Percentiles rank a stretch among this genome's conserved stretches.
phyloP scores from a whole-genome alignment of 2,113 vertebrate species.

The Illadopsis cleaveri region DNA sequence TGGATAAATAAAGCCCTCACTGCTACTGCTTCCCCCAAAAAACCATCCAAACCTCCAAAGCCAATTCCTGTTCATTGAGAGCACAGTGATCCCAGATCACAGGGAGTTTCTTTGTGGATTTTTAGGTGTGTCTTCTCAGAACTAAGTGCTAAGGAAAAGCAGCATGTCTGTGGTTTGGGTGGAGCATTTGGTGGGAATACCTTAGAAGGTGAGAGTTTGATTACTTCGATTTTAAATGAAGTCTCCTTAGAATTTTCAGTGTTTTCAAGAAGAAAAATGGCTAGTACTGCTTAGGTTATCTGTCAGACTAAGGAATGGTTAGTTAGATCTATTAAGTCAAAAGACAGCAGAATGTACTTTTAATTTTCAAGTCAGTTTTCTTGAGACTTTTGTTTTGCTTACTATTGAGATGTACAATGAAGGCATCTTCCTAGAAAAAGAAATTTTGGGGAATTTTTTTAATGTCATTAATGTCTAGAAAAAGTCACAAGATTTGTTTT shows the following conservation, averaged over 20 bases:
- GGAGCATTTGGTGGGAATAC: not conserved
- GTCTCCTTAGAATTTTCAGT: not conserved
- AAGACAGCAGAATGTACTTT: not conserved
- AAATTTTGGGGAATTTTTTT: not conserved
- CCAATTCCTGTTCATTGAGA: not conserved
- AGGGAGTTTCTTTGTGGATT: not conserved
- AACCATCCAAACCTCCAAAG: not conserved
- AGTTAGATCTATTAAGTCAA: not conserved
- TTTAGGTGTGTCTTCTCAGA: not conserved
- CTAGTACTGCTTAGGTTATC: not conserved
- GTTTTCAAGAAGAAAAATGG: not conserved
- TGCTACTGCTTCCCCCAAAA: not conserved
- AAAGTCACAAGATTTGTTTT: not conserved
- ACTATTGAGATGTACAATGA: not conserved
- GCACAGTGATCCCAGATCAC: not conserved
- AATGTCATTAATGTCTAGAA: not conserved
- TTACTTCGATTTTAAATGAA: not conserved
- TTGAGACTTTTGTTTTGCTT: not conserved
- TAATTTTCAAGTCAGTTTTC: not conserved
- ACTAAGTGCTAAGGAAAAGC: not conserved
- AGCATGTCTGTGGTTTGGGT: not conserved
- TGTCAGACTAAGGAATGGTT: not conserved
- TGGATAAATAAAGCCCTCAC: not conserved
- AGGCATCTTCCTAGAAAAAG: not conserved
- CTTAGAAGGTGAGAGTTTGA: fast-evolving